phyloP scores from a whole-genome alignment of 2,888 invertebrate species.

The Sphaeridia pumilis region DNA sequence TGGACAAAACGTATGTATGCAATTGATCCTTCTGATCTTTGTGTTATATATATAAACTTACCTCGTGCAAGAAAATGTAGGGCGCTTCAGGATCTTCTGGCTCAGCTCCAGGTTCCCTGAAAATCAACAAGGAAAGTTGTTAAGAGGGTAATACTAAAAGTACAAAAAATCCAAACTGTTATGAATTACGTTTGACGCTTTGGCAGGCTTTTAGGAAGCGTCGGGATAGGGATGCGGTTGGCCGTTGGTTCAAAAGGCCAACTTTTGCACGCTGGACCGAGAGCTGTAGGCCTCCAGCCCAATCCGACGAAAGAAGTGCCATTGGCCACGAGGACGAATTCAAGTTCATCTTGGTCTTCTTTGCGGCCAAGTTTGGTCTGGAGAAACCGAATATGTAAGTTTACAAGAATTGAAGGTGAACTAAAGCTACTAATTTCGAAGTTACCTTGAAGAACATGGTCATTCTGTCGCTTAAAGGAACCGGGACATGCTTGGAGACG shows the following conservation, averaged over 20 bases:
- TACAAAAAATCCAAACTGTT: neutral
- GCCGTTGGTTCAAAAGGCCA: conserved; percentile 14
- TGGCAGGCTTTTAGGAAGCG: neutral
- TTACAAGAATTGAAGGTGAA: neutral
- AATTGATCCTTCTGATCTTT: no score
- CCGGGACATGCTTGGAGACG: conserved; percentile 23
- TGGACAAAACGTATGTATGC: neutral
- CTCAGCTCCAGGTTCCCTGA: neutral
- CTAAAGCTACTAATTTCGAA: neutral
- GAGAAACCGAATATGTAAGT: neutral
- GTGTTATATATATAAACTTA: neutral
- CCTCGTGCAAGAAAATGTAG: conserved; percentile 11
- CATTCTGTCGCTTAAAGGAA: conserved; percentile 21
- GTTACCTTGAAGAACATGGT: conserved; percentile 26
- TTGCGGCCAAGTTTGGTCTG: conserved; percentile 10
- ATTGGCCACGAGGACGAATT: conserved; percentile 67
- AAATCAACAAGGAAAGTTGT: neutral
- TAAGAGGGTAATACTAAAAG: neutral
- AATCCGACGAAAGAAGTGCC: conserved; percentile 74
- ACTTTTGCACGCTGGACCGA: conserved; percentile 6
- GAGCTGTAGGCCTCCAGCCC: conserved; percentile 70
- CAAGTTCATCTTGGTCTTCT: conserved; percentile 26
- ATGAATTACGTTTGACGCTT: conserved; percentile 1
- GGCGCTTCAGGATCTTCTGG: conserved; percentile 10
- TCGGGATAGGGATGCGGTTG: neutral